Evolutionary conservation across 2,888 invertebrate species (phyloP).

Genomic region (Ptychoptera contaminata): DNA sequence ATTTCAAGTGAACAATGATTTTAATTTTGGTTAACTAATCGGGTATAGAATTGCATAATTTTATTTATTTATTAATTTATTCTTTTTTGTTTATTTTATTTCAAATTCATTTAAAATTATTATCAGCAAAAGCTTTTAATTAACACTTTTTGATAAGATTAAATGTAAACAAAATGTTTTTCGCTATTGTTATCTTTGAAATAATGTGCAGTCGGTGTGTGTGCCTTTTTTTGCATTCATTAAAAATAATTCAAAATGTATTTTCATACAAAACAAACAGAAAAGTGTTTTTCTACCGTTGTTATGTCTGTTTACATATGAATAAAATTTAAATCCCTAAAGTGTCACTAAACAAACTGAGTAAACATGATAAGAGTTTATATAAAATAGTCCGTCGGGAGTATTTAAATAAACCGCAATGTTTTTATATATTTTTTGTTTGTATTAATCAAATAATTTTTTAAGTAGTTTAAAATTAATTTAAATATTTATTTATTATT

Average conservation of each 20-base stretch:
- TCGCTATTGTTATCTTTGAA: neutral
- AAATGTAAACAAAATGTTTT: neutral
- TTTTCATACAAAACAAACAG: neutral
- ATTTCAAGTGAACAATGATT: no score
- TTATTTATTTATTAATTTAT: no score
- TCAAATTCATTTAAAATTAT: no score
- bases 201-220: no score
- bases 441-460: no score
- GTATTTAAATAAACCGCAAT: slow-evolving; percentile 7
- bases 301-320: neutral
- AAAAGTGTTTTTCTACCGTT: neutral
- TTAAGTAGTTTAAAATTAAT: slow-evolving; percentile 4
- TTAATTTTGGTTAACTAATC: no score
- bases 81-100: no score
- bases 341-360: slow-evolving; percentile 7
- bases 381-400: neutral
- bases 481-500: slow-evolving; percentile 15
- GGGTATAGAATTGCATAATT: no score
- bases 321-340: slow-evolving; percentile 1
- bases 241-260: no score
- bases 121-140: no score
- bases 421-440: slow-evolving; percentile 7
- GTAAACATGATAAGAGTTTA: slow-evolving; percentile 9
- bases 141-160: no score
- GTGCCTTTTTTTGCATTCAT: no score